Evolutionary conservation across 1,140 invertebrate genomes (phyloP).

Genomic region (Augochlora pura): DNA sequence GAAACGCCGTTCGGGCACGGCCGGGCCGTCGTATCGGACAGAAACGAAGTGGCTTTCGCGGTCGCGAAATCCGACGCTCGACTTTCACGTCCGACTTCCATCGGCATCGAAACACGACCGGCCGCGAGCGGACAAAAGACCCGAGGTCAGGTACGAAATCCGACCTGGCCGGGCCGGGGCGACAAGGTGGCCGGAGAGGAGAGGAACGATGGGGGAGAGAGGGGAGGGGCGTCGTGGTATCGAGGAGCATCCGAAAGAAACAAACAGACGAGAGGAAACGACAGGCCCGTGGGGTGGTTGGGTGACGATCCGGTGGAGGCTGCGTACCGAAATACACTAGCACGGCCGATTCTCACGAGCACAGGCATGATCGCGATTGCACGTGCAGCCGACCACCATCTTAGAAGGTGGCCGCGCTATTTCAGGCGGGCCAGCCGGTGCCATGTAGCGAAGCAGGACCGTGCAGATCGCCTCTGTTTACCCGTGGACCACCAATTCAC

Average conservation of each 20-base stretch:
- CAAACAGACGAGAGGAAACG: slow-evolving; percentile 35
- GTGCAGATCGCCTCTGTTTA: slow-evolving; percentile 57
- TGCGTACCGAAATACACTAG: slow-evolving; percentile 76
- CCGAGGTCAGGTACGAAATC: slow-evolving; percentile 24
- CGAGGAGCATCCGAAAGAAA: slow-evolving; percentile 9
- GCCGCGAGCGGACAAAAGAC: background rate
- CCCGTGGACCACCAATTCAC: slow-evolving; percentile 32
- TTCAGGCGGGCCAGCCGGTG: slow-evolving; percentile 74
- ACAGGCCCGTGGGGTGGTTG: slow-evolving; percentile 59
- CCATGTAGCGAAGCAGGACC: slow-evolving; percentile 69
- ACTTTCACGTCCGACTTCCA: background rate
- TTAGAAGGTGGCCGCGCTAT: slow-evolving; percentile 72
- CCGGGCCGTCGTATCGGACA: too few species aligned
- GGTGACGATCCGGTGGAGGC: slow-evolving; percentile 67
- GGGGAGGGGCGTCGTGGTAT: slow-evolving; percentile 4
- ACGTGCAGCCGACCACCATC: slow-evolving; percentile 65
- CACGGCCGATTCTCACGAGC: slow-evolving; percentile 70
- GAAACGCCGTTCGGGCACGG: too few species aligned
- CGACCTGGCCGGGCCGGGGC: slow-evolving; percentile 4
- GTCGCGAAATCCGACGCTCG: background rate
- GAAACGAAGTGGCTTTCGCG: too few species aligned
- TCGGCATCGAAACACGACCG: background rate
- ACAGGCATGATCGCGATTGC: slow-evolving; percentile 54
- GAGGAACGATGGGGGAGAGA: background rate
- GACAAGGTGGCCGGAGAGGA: background rate